Evolutionary conservation across 2,888 invertebrate species (phyloP).

Genomic region (Orthosia gracilis): DNA sequence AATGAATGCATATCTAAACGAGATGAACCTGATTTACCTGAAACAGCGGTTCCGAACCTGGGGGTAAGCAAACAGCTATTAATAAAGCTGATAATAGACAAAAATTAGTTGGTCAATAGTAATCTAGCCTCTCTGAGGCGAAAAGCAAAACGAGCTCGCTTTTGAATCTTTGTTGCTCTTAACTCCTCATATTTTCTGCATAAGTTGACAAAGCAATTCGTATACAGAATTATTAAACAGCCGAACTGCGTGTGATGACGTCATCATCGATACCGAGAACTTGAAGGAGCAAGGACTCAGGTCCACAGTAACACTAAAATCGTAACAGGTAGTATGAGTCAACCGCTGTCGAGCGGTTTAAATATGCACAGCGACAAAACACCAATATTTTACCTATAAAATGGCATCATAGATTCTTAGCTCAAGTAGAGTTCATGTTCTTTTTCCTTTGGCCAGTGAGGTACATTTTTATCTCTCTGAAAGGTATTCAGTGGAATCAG

Average conservation of each 20-base stretch:
- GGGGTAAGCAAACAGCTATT: not conserved
- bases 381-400: not conserved
- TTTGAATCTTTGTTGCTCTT: not conserved
- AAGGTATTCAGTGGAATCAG: not conserved
- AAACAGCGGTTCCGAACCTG: not conserved
- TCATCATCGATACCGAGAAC: slow-evolving; percentile 9
- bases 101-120: too few species aligned
- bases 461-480: not conserved
- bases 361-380: not conserved
- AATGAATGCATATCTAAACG: not conserved
- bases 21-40: not conserved
- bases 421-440: not conserved
- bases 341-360: slow-evolving; percentile 1
- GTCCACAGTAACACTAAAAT: not conserved
- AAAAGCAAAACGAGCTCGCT: not conserved
- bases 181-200: not conserved
- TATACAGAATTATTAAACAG: not conserved
- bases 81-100: not conserved
- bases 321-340: slow-evolving; percentile 33
- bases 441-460: not conserved
- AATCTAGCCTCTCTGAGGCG: not conserved
- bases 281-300: slow-evolving; percentile 8
- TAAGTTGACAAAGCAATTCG: not conserved
- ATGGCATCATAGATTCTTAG: not conserved
- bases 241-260: slow-evolving; percentile 10